Conservation (phyloP, 2,888 invertebrate genomes). For the Lasius fuliginosus region DNA sequence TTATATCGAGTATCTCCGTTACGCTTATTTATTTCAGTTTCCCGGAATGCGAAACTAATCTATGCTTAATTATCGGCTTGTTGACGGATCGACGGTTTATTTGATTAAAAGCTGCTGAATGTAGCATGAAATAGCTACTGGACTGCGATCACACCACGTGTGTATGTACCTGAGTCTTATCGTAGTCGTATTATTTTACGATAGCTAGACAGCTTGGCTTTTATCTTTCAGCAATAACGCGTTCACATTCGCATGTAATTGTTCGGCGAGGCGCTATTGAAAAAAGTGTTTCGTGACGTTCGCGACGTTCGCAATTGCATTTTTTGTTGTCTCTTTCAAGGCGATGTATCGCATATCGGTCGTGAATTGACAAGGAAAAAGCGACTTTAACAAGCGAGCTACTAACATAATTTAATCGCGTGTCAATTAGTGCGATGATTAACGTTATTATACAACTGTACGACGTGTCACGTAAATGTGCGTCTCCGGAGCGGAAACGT, state of each 20-base stretch:
- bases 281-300: background rate
- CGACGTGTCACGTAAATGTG: conserved; percentile 15
- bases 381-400: background rate
- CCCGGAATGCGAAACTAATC: background rate
- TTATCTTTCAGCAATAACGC: conserved; percentile 34
- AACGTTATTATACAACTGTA: conserved; percentile 23
- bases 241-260: conserved; percentile 4
- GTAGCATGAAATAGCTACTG: background rate
- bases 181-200: conserved; percentile 22
- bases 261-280: background rate
- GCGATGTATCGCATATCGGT: background rate
- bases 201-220: conserved; percentile 19
- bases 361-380: conserved; percentile 2
- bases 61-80: background rate
- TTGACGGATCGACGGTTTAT: background rate
- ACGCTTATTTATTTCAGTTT: background rate
- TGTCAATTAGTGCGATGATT: conserved; percentile 44
- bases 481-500: conserved; percentile 17
- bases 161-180: background rate
- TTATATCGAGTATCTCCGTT: background rate
- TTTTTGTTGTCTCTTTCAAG: background rate
- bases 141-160: background rate
- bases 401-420: conserved; percentile 18
- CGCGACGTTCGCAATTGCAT: background rate
- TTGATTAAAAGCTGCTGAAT: background rate